These are phyloP conservation scores for Sorex araneus DNA, from an alignment of 2,113 vertebrate genomes.

Conservation along the genomic window DNA sequence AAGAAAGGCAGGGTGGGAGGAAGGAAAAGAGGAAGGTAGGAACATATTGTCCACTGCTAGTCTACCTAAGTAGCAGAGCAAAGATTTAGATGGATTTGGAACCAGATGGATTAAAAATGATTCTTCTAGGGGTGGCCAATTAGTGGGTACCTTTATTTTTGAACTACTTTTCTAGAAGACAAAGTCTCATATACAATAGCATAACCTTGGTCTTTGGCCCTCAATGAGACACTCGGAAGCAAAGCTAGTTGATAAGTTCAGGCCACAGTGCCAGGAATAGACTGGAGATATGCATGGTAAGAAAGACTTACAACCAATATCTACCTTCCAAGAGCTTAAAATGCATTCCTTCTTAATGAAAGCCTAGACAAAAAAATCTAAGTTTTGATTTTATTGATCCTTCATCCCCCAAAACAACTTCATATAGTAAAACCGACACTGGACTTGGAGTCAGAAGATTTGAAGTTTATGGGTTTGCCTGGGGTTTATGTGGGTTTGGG, in stretches of 20 bases:
- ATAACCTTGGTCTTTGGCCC: not conserved
- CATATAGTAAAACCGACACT: conserved; percentile 41
- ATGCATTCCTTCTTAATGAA: conserved; percentile 42
- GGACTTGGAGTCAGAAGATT: conserved; percentile 80
- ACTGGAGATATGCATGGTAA: not conserved
- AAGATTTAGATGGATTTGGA: not conserved
- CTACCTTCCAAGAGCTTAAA: conserved; percentile 49
- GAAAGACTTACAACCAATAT: not conserved
- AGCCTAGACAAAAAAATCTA: conserved; percentile 39
- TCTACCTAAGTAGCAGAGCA: not conserved
- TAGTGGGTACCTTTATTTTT: not conserved
- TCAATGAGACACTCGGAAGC: not conserved
- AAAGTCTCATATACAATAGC: not conserved
- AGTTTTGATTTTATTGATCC: not conserved
- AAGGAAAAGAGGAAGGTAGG: not conserved
- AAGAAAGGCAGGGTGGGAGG: no score
- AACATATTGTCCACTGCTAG: not conserved
- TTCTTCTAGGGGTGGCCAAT: not conserved
- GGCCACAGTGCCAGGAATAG: not conserved
- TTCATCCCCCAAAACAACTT: not conserved
- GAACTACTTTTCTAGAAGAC: not conserved
- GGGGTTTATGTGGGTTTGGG: no score
- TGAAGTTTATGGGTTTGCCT: not conserved
- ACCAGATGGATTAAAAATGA: not conserved
- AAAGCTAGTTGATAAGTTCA: not conserved